phyloP scores from a whole-genome alignment of 2,888 invertebrate species.

The Ernsta delagoae region DNA sequence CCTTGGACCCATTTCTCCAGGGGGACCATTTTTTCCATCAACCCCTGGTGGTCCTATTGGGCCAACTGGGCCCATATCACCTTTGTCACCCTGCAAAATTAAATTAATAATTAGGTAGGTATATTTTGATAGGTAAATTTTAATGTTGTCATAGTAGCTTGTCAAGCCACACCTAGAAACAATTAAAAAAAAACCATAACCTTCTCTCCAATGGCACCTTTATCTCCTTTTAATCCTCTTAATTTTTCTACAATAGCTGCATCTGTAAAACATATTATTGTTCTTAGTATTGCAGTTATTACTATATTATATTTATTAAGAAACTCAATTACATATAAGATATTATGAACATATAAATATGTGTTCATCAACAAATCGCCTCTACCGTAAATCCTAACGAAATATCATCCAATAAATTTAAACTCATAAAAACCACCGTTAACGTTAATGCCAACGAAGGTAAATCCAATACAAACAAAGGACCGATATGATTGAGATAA shows the following conservation, averaged over 20 bases:
- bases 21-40: slow-evolving; percentile 81
- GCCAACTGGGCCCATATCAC: slow-evolving; percentile 88
- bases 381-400: background rate
- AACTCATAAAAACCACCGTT: background rate
- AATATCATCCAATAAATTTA: background rate
- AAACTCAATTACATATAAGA: too few relatives aligned
- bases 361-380: background rate
- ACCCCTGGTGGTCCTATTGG: slow-evolving; percentile 57
- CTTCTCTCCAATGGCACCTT: slow-evolving; percentile 57
- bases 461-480: slow-evolving; percentile 26
- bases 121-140: too few relatives aligned
- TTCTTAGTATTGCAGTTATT: background rate
- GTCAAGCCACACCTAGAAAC: too few relatives aligned
- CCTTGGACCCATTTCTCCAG: slow-evolving; percentile 87
- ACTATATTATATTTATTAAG: background rate
- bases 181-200: slow-evolving; percentile 44
- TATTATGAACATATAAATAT: too few relatives aligned
- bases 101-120: too few relatives aligned
- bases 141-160: too few relatives aligned
- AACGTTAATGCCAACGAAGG: background rate
- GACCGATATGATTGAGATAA: slow-evolving; percentile 28
- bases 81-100: slow-evolving; percentile 85
- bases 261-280: slow-evolving; percentile 48
- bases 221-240: slow-evolving; percentile 62
- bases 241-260: slow-evolving; percentile 58